Evolutionary conservation across 1,140 invertebrate genomes (phyloP).

Genomic region (Platorchestia sp.): DNA sequence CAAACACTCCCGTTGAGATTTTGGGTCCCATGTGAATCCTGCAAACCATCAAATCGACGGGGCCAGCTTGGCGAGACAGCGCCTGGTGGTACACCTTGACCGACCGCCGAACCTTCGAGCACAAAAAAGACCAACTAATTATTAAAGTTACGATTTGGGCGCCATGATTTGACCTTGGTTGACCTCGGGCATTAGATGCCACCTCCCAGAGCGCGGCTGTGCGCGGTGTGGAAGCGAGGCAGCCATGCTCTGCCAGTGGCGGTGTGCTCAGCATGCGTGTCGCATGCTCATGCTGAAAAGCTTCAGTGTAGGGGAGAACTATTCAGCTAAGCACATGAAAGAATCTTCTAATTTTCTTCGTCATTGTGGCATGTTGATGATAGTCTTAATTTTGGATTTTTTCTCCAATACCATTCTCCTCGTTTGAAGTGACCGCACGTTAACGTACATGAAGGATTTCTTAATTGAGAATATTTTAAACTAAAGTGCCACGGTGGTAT

Average conservation of each 20-base stretch:
- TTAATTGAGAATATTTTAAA: neutral
- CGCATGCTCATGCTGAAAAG: neutral
- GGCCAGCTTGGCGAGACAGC: neutral
- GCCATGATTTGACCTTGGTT: constrained; percentile 44
- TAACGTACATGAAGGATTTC: neutral
- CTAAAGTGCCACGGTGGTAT: neutral
- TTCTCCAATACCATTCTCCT: neutral
- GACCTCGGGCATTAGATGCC: constrained; percentile 23
- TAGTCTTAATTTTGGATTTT: neutral
- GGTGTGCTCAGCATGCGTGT: neutral
- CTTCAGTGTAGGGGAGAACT: neutral
- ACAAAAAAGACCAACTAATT: constrained; percentile 41
- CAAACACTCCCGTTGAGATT: neutral
- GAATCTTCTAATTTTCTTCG: neutral
- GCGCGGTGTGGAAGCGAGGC: neutral
- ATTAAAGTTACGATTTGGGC: constrained; percentile 36
- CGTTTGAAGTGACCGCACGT: neutral
- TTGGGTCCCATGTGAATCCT: neutral
- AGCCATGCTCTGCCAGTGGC: neutral
- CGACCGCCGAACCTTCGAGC: neutral
- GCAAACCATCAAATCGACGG: neutral
- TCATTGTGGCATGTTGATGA: neutral
- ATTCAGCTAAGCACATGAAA: neutral
- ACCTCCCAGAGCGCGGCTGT: neutral
- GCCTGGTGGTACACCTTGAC: constrained; percentile 45